Conservation (phyloP, 2,113 vertebrate species). For the Channa argus region DNA sequence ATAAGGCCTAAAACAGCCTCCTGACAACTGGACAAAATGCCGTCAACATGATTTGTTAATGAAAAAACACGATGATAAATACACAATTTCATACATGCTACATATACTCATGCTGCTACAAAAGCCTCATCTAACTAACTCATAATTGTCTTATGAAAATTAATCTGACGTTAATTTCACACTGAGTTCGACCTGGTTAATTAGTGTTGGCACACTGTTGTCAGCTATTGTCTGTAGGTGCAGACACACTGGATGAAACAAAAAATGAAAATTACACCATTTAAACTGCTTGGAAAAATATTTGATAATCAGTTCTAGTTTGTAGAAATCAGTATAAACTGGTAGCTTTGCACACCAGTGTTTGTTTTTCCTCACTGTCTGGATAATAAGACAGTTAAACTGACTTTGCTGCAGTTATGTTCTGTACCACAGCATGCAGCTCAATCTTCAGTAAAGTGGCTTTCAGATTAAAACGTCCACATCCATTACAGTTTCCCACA, state of each 20-base stretch:
- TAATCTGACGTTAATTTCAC: constrained; percentile 6
- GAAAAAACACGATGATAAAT: constrained; percentile 22
- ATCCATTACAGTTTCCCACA: constrained; percentile 12
- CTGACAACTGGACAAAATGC: constrained; percentile 14
- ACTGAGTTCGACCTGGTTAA: constrained; percentile 23
- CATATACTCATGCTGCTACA: not conserved
- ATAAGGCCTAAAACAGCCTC: constrained; percentile 25
- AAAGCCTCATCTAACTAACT: constrained; percentile 5
- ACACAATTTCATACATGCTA: not conserved
- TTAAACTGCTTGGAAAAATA: not conserved
- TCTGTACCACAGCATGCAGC: not conserved
- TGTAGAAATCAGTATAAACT: constrained; percentile 13
- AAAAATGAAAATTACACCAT: not conserved
- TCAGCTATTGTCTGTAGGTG: constrained; percentile 7
- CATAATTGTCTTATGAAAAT: not conserved
- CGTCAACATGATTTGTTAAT: constrained; percentile 7
- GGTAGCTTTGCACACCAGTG: not conserved
- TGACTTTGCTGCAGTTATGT: constrained; percentile 7
- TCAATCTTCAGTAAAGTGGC: constrained; percentile 15
- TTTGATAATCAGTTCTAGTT: constrained; percentile 3
- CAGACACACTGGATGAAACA: constrained; percentile 11
- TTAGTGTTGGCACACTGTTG: constrained; percentile 17
- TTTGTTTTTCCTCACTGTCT: constrained; percentile 21
- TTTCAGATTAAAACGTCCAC: constrained; percentile 35
- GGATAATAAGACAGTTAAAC: not conserved